Evolutionary conservation across 2,888 invertebrate genomes (phyloP).

Genomic region (Plemyria rubiginata): DNA sequence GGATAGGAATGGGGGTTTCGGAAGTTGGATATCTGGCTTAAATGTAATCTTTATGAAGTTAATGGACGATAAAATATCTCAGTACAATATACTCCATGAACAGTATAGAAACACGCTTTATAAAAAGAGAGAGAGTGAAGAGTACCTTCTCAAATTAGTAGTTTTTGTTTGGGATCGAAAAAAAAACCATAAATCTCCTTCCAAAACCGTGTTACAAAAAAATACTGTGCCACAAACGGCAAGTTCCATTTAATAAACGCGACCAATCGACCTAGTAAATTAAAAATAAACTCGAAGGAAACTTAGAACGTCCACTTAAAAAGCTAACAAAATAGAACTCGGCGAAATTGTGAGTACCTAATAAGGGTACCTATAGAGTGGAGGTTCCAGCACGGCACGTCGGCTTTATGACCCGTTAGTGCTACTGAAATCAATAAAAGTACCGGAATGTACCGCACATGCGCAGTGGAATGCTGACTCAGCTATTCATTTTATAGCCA

Average conservation of each 20-base stretch:
- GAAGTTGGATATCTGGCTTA: slow-evolving; percentile 39
- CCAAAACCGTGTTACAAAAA: neutral
- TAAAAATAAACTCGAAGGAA: slow-evolving; percentile 48
- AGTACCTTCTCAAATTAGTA: no score
- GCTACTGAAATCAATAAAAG: slow-evolving; percentile 90
- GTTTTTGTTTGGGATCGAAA: no score
- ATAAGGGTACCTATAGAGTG: slow-evolving; percentile 79
- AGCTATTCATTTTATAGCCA: slow-evolving; percentile 84
- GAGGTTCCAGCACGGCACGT: slow-evolving; percentile 79
- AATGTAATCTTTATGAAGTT: slow-evolving; percentile 33
- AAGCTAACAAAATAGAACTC: slow-evolving; percentile 78
- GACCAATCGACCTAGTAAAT: slow-evolving; percentile 39
- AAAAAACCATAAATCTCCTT: no score
- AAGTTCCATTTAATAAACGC: slow-evolving; percentile 16
- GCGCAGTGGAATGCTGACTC: slow-evolving; percentile 80
- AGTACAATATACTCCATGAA: slow-evolving; percentile 5
- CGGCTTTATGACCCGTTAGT: slow-evolving; percentile 86
- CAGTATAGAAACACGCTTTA: no score
- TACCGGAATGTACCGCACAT: slow-evolving; percentile 85
- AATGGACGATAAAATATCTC: slow-evolving; percentile 22
- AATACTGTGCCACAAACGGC: slow-evolving; percentile 1
- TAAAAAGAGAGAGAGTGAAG: no score
- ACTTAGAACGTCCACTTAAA: slow-evolving; percentile 58
- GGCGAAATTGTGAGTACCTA: slow-evolving; percentile 79
- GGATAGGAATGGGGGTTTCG: slow-evolving; percentile 50